Conservation (phyloP, 1,140 invertebrate species). For the Drosophila seguyi region DNA sequence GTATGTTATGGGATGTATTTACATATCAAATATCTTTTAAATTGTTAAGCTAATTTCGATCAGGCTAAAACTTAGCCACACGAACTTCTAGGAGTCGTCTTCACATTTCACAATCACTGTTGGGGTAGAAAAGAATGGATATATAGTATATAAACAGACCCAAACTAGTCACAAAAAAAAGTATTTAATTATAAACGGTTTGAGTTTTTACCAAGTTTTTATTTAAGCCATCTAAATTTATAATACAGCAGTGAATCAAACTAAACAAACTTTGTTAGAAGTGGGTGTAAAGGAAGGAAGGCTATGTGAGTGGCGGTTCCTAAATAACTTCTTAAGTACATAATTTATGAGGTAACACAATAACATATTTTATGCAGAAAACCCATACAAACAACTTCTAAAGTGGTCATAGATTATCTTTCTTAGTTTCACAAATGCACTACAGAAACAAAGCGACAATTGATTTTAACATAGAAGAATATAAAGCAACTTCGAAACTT, state of each 20-base stretch:
- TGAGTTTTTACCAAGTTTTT: not conserved
- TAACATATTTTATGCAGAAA: conserved; percentile 25
- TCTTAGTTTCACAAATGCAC: conserved; percentile 12
- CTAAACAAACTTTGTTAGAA: conserved; percentile 11
- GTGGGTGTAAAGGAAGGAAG: conserved; percentile 2
- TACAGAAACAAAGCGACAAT: conserved; percentile 1
- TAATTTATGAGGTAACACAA: conserved; percentile 61
- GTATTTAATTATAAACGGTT: not conserved
- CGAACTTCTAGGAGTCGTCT: not conserved
- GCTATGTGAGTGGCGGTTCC: conserved; percentile 15
- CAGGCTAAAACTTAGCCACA: not conserved
- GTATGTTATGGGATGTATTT: not conserved
- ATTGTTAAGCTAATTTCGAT: not conserved
- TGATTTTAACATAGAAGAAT: conserved; percentile 2
- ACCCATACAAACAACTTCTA: conserved; percentile 18
- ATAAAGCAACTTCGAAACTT: not conserved
- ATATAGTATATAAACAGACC: not conserved
- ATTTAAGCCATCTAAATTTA: not conserved
- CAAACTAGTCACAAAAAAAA: not conserved
- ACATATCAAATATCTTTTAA: not conserved
- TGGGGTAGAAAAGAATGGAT: not conserved
- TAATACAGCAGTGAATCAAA: conserved; percentile 1
- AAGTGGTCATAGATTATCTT: not conserved
- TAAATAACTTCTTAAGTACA: conserved; percentile 65
- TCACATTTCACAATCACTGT: not conserved